Evolutionary conservation across 2,888 invertebrate genomes (phyloP).

Genomic region (Drosophila niveifrons): DNA sequence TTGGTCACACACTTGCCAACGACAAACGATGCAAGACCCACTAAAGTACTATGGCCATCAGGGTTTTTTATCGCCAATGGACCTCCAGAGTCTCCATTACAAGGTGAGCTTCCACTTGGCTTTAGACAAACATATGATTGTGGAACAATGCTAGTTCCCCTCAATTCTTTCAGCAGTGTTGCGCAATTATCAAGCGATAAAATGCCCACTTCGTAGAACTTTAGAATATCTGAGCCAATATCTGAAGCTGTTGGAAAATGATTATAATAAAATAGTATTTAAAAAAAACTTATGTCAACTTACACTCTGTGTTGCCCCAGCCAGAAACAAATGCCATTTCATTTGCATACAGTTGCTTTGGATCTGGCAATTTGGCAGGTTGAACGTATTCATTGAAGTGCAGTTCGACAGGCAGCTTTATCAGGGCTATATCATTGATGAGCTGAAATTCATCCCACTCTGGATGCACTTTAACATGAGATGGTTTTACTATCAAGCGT

Average conservation of each 20-base stretch:
- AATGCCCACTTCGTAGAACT: not conserved
- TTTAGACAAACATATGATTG: slow-evolving; percentile 19
- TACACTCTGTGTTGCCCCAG: slow-evolving; percentile 17
- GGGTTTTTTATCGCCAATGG: slow-evolving; percentile 11
- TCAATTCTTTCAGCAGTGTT: rapidly evolving
- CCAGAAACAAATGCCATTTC: slow-evolving; percentile 15
- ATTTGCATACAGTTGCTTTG: not conserved
- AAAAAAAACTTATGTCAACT: not conserved
- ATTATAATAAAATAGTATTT: no score
- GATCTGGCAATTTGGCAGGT: slow-evolving; percentile 15
- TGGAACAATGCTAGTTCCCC: not conserved
- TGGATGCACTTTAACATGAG: slow-evolving; percentile 5
- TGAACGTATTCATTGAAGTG: slow-evolving; percentile 18
- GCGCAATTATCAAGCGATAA: slow-evolving; percentile 18
- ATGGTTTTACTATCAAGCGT: not conserved
- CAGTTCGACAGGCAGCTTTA: slow-evolving; percentile 27
- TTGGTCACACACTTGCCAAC: not conserved
- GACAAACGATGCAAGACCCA: slow-evolving; percentile 11
- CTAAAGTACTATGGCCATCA: not conserved
- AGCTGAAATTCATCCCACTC: rapidly evolving
- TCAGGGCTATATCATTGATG: slow-evolving; percentile 32
- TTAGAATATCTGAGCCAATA: not conserved
- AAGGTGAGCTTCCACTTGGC: not conserved
- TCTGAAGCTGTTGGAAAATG: not conserved
- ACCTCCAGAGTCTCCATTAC: slow-evolving; percentile 19